Conservation (phyloP, 2,797 vertebrate genomes). For the Acanthornis magna region DNA sequence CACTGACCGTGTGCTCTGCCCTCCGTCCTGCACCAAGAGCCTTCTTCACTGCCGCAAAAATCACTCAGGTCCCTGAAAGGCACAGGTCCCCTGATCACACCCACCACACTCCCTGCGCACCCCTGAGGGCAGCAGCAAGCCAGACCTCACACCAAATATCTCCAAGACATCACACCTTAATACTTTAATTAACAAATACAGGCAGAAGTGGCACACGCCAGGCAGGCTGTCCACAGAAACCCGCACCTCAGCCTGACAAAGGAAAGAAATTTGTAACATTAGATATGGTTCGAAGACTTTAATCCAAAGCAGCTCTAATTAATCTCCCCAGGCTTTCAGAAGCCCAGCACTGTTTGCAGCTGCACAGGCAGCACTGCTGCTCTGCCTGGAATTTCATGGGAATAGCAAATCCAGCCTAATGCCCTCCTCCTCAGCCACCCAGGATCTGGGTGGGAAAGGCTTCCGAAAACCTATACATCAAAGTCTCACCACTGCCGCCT, state of each 20-base stretch:
- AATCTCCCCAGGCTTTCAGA: slow-evolving; percentile 65
- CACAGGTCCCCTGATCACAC: too few relatives aligned
- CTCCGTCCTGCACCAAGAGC: not conserved
- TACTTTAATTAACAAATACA: not conserved
- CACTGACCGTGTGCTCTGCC: fast-evolving
- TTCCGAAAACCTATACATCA: not conserved
- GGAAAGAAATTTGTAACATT: slow-evolving; percentile 44
- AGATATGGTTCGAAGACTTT: slow-evolving; percentile 69
- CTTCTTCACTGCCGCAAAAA: not conserved
- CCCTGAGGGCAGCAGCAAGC: not conserved
- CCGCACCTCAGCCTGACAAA: slow-evolving; percentile 60
- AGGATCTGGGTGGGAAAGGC: not conserved
- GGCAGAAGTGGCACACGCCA: not conserved
- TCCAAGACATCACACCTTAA: not conserved
- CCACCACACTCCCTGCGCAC: not conserved
- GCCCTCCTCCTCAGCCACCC: slow-evolving; percentile 1
- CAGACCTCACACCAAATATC: not conserved
- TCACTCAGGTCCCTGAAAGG: fast-evolving
- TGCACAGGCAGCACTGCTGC: slow-evolving; percentile 15
- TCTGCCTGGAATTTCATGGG: slow-evolving; percentile 52
- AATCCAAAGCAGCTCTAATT: slow-evolving; percentile 74
- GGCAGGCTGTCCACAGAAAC: slow-evolving; percentile 28
- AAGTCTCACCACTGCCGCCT: not conserved
- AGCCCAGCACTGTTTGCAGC: slow-evolving; percentile 21
- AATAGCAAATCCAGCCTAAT: slow-evolving; percentile 61